These are phyloP conservation scores for Onychomys arenicola DNA, from an alignment of 2,797 vertebrate species.

Conservation along the genomic window DNA sequence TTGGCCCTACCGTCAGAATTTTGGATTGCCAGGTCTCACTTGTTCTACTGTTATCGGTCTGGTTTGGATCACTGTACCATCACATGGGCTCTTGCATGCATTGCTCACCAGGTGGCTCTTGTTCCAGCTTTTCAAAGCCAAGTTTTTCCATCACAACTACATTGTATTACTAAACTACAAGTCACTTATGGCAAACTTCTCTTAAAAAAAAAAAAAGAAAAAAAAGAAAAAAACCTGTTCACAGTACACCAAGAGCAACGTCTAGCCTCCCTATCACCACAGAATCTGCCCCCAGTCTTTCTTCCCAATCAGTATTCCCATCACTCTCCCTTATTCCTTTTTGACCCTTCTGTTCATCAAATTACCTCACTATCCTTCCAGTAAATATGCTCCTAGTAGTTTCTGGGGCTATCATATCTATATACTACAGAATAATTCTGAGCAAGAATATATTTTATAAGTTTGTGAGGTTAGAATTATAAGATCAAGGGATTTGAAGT, in stretches of 20 bases:
- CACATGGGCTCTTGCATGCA: neutral
- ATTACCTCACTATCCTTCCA: neutral
- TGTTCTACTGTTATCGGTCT: neutral
- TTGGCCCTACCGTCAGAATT: neutral
- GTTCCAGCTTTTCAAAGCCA: neutral
- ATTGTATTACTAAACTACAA: neutral
- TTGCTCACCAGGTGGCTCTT: too few relatives aligned
- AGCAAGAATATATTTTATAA: neutral
- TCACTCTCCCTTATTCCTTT: neutral
- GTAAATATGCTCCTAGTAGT: neutral
- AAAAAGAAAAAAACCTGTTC: conserved; percentile 29
- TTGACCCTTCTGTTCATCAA: neutral
- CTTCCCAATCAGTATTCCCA: neutral
- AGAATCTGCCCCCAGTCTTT: neutral
- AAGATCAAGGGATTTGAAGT: neutral
- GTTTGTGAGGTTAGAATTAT: neutral
- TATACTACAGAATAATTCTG: neutral
- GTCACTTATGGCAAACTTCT: neutral
- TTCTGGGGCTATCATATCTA: neutral
- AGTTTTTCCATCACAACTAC: neutral
- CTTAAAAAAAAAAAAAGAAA: too few relatives aligned
- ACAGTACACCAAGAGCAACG: neutral
- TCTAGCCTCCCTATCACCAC: neutral
- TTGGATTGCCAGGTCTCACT: neutral
- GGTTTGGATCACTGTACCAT: fast-evolving